A percentile compares a stretch with the other conserved stretches of the same genome.
These are phyloP conservation scores for Trachurus trachurus DNA, from an alignment of 2,797 vertebrate species.

Conservation along the genomic window DNA sequence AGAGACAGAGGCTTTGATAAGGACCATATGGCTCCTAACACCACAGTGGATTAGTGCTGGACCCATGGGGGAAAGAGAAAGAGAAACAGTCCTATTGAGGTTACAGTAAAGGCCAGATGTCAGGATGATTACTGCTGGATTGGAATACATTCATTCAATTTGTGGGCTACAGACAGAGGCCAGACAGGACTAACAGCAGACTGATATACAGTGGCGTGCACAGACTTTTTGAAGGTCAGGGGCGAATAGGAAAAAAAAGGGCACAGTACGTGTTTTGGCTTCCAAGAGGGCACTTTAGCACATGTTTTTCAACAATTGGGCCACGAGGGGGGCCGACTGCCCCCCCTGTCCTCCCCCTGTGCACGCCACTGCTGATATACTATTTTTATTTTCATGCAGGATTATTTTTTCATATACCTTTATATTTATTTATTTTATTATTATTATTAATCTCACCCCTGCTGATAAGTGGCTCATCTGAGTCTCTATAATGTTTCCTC, in stretches of 20 bases:
- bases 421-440: too few species aligned
- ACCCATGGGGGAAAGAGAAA: constrained; percentile 10
- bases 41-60: constrained; percentile 41
- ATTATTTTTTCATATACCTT: not conserved
- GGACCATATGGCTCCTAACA: constrained; percentile 34
- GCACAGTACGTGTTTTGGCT: too few species aligned
- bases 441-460: too few species aligned
- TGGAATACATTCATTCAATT: constrained; percentile 15
- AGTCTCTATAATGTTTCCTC: too few species aligned
- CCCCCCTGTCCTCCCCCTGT: too few species aligned
- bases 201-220: not conserved
- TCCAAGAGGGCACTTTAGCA: too few species aligned
- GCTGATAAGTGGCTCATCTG: too few species aligned
- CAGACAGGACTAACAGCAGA: not conserved
- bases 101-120: constrained; percentile 37
- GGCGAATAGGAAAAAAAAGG: too few species aligned
- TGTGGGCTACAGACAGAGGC: constrained; percentile 1
- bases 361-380: too few species aligned
- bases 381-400: not conserved
- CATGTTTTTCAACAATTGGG: too few species aligned
- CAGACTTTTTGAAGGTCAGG: too few species aligned
- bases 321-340: too few species aligned
- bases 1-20: not conserved
- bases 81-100: constrained; percentile 19
- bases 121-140: constrained; percentile 31